A percentile compares a stretch with the other conserved stretches of the same genome.
phyloP scores from a whole-genome alignment of 2,888 invertebrate species.

The Acheta domesticus region DNA sequence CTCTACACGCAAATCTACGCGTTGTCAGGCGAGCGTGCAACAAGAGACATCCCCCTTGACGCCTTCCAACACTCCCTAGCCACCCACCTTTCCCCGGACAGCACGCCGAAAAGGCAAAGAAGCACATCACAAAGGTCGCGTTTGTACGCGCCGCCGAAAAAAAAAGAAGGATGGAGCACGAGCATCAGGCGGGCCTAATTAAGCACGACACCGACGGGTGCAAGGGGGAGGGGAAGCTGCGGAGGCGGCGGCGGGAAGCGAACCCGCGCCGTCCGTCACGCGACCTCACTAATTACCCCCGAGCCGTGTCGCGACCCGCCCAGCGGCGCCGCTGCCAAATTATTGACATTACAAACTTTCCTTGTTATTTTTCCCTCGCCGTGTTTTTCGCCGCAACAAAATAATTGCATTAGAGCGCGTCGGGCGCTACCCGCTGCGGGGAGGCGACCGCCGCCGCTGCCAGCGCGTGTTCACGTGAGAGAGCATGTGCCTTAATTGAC shows the following conservation, averaged over 20 bases:
- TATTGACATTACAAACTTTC: constrained; percentile 7
- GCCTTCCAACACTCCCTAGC: no score
- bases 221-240: not conserved
- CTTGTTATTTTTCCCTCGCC: constrained; percentile 1
- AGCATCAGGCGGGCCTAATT: not conserved
- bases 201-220: not conserved
- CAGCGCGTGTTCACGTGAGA: not conserved
- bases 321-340: not conserved
- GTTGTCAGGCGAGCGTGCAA: no score
- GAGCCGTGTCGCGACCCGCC: constrained; percentile 8
- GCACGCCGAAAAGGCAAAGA: no score
- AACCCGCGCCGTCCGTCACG: not conserved
- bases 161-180: not conserved
- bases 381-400: not conserved
- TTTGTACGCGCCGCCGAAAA: not conserved
- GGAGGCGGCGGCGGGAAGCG: not conserved
- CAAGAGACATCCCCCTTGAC: no score
- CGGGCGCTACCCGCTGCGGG: not conserved
- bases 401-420: not conserved
- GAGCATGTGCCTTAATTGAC: not conserved
- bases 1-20: no score
- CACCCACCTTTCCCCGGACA: no score
- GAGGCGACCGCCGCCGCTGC: not conserved
- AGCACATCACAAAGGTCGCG: no score
- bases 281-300: constrained; percentile 1